A percentile compares a stretch with the other conserved stretches of the same genome.
Conservation (phyloP, 1,140 invertebrate species). For the Ceratina australensis region DNA sequence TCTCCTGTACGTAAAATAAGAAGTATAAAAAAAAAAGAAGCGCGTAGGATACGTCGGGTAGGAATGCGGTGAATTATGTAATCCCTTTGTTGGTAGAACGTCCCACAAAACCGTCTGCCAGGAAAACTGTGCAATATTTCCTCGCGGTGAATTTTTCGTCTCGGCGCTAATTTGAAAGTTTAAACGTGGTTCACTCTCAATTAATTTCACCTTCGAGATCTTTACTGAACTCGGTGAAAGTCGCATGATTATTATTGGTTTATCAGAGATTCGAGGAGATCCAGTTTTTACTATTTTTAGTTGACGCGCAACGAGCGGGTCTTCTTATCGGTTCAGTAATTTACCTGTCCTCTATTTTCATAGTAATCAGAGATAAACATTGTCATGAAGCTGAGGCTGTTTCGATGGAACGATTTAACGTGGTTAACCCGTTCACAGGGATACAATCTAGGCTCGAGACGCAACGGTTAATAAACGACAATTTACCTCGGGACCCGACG, state of each 20-base stretch:
- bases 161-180: not conserved
- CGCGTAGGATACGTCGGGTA: constrained; percentile 51
- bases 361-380: constrained; percentile 12
- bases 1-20: constrained; percentile 32
- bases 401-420: constrained; percentile 46
- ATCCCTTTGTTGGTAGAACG: constrained; percentile 69
- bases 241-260: too few relatives aligned
- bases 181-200: not conserved
- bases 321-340: too few relatives aligned
- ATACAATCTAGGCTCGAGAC: constrained; percentile 49
- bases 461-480: constrained; percentile 67
- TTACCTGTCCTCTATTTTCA: not conserved
- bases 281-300: too few relatives aligned
- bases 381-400: constrained; percentile 29
- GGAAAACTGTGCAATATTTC: constrained; percentile 41
- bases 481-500: constrained; percentile 64
- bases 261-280: too few relatives aligned
- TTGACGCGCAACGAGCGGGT: too few relatives aligned
- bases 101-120: constrained; percentile 31
- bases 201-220: too few relatives aligned
- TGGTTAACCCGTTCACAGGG: constrained; percentile 54
- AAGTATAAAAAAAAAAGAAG: constrained; percentile 13
- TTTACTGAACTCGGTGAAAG: too few relatives aligned
- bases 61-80: constrained; percentile 69
- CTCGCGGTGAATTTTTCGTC: constrained; percentile 16